Conservation (phyloP, 2,797 vertebrate genomes). For the Hydrolagus colliei region DNA sequence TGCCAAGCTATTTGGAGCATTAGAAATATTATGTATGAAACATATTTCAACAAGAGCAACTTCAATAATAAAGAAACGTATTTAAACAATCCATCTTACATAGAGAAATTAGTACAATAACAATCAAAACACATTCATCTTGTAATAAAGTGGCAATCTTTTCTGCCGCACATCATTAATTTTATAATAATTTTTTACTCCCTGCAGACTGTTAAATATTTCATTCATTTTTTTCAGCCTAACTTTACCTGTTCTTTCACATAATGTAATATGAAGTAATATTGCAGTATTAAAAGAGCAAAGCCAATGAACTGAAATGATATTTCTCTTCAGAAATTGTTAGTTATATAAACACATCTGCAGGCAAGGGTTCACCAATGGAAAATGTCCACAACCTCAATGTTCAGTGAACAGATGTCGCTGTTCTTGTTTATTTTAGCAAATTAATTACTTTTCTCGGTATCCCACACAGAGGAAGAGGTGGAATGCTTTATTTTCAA, state of each 20-base stretch:
- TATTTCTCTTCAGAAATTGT: not conserved
- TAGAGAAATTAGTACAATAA: no score
- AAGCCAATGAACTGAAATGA: not conserved
- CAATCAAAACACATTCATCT: no score
- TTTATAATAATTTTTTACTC: no score
- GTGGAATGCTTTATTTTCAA: not conserved
- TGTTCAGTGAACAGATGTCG: not conserved
- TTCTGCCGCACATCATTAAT: no score
- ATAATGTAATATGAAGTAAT: no score
- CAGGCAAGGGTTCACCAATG: not conserved
- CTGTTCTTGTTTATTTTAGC: conserved; percentile 8
- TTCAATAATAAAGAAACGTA: not conserved
- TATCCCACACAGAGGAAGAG: not conserved
- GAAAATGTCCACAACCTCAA: not conserved
- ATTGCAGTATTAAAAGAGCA: not conserved
- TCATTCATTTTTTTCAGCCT: no score
- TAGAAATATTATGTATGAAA: not conserved
- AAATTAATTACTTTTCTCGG: conserved; percentile 13
- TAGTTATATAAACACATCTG: not conserved
- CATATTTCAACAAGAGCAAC: not conserved
- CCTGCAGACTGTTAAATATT: no score
- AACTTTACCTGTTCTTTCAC: no score
- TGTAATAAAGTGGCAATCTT: no score
- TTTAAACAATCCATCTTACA: not conserved
- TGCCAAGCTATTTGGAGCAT: not conserved